Evolutionary conservation across 2,888 invertebrate species (phyloP).

Genomic region (Brachynemurus nebulosus): DNA sequence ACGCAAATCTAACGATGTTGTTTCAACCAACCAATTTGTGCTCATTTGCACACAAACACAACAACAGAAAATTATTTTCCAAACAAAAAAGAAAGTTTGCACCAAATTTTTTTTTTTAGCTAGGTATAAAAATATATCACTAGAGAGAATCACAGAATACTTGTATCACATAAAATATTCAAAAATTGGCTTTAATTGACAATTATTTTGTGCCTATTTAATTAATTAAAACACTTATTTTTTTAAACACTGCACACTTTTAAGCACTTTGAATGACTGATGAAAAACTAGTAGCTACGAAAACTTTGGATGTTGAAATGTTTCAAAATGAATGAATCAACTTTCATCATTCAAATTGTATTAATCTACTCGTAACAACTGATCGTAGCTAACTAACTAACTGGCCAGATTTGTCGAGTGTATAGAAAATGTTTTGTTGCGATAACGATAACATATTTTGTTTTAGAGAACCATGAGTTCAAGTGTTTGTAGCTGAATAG

Average conservation of each 20-base stretch:
- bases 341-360: neutral
- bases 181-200: no score
- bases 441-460: no score
- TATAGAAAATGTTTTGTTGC: no score
- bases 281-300: no score
- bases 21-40: conserved; percentile 1
- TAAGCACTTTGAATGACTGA: no score
- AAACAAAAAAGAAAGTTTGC: neutral
- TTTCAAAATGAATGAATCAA: neutral
- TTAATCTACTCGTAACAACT: neutral
- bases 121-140: neutral
- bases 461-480: no score
- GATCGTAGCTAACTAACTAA: conserved; percentile 9
- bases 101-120: neutral
- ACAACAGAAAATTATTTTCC: neutral
- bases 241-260: no score
- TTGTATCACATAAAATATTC: neutral
- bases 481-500: neutral
- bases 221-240: no score
- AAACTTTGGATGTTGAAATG: neutral
- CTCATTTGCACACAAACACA: neutral
- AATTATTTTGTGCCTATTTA: no score
- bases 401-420: no score
- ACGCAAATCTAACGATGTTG: no score
- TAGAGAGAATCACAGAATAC: neutral